These are phyloP conservation scores for Alcedo quadribrachys DNA, from an alignment of 2,797 vertebrate genomes.

Conservation along the genomic window DNA sequence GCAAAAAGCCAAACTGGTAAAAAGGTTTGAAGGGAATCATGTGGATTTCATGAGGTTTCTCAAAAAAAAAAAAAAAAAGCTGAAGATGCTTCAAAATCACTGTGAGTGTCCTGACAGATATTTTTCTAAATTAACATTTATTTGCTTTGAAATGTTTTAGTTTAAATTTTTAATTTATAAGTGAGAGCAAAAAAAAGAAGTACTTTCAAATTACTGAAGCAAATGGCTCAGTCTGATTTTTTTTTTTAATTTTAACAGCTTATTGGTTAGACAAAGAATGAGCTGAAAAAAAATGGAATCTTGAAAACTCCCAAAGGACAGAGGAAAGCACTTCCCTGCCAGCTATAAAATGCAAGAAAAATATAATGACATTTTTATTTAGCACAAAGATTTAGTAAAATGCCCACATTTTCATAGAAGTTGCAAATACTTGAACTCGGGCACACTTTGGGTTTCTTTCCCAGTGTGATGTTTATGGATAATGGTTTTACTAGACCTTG, in stretches of 20 bases:
- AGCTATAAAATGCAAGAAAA: slow-evolving; percentile 21
- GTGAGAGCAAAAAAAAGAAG: neutral
- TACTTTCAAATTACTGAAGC: slow-evolving; percentile 10
- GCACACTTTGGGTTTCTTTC: neutral
- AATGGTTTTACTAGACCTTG: neutral
- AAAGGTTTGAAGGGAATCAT: neutral
- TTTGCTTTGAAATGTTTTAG: neutral
- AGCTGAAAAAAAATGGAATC: neutral
- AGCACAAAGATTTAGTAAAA: neutral
- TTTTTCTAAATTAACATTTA: neutral
- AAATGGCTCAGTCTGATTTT: neutral
- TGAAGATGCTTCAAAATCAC: neutral
- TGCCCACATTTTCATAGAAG: neutral
- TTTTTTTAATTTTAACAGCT: neutral
- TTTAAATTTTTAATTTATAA: slow-evolving; percentile 24
- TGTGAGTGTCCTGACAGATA: neutral
- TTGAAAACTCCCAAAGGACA: slow-evolving; percentile 17
- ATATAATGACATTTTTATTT: slow-evolving; percentile 4
- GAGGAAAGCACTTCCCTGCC: slow-evolving; percentile 2
- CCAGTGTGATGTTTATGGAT: neutral
- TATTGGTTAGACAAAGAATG: neutral
- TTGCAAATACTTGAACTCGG: neutral
- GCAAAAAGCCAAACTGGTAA: neutral
- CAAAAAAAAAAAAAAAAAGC: neutral
- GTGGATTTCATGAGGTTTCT: neutral